Evolutionary conservation across 2,888 invertebrate genomes (phyloP).

Genomic region (Pammene fasciana): DNA sequence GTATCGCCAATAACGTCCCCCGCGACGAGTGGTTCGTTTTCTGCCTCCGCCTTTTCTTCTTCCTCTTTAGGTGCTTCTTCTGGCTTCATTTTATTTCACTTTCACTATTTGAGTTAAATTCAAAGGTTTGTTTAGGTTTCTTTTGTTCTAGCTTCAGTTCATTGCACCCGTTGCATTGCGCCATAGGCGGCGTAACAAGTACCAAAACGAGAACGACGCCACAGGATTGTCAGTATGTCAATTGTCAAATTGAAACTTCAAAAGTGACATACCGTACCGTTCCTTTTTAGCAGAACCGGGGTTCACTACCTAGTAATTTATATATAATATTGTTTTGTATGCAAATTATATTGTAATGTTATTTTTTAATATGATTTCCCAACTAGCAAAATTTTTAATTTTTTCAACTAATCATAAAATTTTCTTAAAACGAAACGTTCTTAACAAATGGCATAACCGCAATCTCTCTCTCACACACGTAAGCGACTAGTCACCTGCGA

Average conservation of each 20-base stretch:
- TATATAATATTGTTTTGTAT: no score
- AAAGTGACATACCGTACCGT: background rate
- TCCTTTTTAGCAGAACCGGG: no score
- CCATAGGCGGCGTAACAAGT: no score
- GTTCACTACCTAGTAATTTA: no score
- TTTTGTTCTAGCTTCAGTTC: slow-evolving; percentile 32
- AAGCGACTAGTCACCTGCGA: no score
- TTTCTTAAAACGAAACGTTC: no score
- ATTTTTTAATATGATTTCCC: no score
- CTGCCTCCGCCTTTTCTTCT: slow-evolving; percentile 47
- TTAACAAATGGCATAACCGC: no score
- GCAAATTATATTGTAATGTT: no score
- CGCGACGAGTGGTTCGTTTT: slow-evolving; percentile 65
- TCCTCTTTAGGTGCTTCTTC: slow-evolving; percentile 48
- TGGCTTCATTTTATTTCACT: slow-evolving; percentile 58
- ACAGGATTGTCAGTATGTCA: slow-evolving; percentile 23
- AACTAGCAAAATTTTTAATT: no score
- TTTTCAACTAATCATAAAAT: no score
- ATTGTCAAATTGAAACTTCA: slow-evolving; percentile 22
- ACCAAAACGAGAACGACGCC: slow-evolving; percentile 25
- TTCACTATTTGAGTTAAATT: background rate
- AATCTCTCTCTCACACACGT: no score
- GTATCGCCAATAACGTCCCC: slow-evolving; percentile 93
- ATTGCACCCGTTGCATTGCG: background rate
- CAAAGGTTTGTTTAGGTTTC: slow-evolving; percentile 29